These are phyloP conservation scores for Fregetta grallaria DNA, from an alignment of 2,113 vertebrate species.

Conservation along the genomic window DNA sequence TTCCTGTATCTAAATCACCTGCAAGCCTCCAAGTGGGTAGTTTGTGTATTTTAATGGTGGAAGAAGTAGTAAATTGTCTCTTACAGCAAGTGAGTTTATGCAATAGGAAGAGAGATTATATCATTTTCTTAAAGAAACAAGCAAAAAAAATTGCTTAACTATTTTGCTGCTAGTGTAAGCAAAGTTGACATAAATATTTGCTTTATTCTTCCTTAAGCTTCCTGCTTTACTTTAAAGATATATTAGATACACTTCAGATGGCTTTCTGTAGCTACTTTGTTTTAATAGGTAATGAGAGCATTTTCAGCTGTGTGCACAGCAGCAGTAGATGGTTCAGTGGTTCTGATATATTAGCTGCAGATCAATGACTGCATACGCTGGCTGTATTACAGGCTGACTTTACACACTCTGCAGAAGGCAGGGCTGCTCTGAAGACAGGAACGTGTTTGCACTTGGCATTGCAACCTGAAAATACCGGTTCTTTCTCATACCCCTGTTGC, in stretches of 20 bases:
- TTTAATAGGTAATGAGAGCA: not conserved
- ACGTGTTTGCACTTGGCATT: slow-evolving; percentile 36
- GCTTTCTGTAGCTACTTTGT: not conserved
- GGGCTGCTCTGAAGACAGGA: not conserved
- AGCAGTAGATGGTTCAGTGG: not conserved
- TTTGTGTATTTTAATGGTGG: not conserved
- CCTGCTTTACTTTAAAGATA: not conserved
- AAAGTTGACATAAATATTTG: not conserved
- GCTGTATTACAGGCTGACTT: not conserved
- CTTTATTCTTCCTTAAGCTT: not conserved
- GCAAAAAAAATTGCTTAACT: not conserved
- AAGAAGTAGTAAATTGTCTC: not conserved
- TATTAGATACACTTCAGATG: not conserved
- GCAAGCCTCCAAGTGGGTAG: not conserved
- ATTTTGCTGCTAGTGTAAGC: not conserved
- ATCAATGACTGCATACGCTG: not conserved
- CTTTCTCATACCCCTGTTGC: slow-evolving; percentile 3
- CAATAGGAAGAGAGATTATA: not conserved
- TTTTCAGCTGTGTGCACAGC: not conserved
- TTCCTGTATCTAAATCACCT: not conserved
- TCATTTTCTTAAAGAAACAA: not conserved
- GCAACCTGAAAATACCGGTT: slow-evolving; percentile 55
- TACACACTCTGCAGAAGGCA: not conserved
- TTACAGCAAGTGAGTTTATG: not conserved
- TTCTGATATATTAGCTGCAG: not conserved